Percentiles rank a stretch among this genome's conserved stretches.
These are phyloP conservation scores for Euthynnus affinis DNA, from an alignment of 2,797 vertebrate species.

Conservation along the genomic window DNA sequence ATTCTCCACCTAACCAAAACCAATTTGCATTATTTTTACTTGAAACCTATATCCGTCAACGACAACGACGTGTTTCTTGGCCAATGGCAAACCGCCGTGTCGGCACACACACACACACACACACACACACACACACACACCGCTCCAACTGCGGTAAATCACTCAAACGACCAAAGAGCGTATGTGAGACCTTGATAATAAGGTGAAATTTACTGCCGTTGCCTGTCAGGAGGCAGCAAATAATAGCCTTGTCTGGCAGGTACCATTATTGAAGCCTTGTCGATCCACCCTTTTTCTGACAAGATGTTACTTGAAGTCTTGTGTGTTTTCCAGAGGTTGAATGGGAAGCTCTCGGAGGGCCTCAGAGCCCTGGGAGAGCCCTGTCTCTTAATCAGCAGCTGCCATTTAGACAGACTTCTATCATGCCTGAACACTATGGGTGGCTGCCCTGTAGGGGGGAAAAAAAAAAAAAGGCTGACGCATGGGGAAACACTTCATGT, in stretches of 20 bases:
- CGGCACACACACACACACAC: constrained; percentile 52
- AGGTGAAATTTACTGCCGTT: constrained; percentile 76
- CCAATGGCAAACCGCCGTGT: constrained; percentile 59
- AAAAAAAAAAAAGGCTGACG: neutral
- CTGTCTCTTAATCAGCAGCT: constrained; percentile 70
- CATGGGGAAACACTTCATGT: neutral
- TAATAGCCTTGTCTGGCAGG: constrained; percentile 79
- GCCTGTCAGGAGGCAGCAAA: constrained; percentile 76
- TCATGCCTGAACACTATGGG: constrained; percentile 67
- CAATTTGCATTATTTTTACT: neutral
- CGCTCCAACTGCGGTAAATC: constrained; percentile 67
- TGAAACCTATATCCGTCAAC: constrained; percentile 43
- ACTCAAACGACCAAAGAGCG: constrained; percentile 44
- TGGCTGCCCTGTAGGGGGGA: constrained; percentile 56
- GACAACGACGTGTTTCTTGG: constrained; percentile 43
- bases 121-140: constrained; percentile 56
- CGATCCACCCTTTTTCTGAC: constrained; percentile 80
- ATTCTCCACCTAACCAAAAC: neutral
- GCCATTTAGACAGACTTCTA: constrained; percentile 70
- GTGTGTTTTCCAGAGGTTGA: constrained; percentile 60
- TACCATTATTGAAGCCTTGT: constrained; percentile 80
- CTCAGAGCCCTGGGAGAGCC: constrained; percentile 18
- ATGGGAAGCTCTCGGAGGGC: constrained; percentile 41
- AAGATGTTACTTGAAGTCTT: constrained; percentile 85
- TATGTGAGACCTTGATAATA: constrained; percentile 71